These are phyloP conservation scores for Poecilia picta DNA, from an alignment of 2,797 vertebrate genomes.

Conservation along the genomic window DNA sequence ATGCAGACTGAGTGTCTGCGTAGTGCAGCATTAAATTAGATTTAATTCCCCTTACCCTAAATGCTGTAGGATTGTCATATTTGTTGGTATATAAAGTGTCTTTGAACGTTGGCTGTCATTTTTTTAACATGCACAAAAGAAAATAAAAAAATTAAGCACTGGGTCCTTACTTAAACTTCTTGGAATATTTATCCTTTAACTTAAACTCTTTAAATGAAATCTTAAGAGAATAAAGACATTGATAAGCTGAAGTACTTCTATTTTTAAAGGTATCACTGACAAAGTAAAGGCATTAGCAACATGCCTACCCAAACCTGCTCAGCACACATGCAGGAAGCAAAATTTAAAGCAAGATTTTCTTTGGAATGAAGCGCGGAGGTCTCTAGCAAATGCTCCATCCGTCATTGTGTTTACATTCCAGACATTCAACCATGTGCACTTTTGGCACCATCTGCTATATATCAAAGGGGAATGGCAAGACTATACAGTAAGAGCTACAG, in stretches of 20 bases:
- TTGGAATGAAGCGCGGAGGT: constrained; percentile 6
- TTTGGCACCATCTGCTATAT: constrained; percentile 52
- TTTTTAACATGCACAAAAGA: neutral
- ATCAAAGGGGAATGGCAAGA: constrained; percentile 27
- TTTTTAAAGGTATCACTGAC: neutral
- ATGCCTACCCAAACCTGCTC: neutral
- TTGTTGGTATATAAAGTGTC: neutral
- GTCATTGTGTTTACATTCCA: constrained; percentile 37
- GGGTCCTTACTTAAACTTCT: neutral
- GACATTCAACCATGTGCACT: constrained; percentile 27
- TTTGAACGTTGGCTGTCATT: neutral
- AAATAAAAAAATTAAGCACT: neutral
- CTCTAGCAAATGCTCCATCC: constrained; percentile 32
- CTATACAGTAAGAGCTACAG: neutral
- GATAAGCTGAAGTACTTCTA: neutral
- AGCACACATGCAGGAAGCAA: neutral
- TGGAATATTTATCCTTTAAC: neutral
- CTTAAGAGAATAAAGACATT: neutral
- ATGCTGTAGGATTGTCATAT: neutral
- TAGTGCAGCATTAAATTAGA: neutral
- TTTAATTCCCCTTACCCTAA: neutral
- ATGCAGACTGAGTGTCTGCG: neutral
- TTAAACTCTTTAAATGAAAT: neutral
- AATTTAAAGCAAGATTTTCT: neutral
- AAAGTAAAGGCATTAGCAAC: neutral